Evolutionary conservation across 2,797 vertebrate genomes (phyloP).

Genomic region (Brotogeris chrysoptera): DNA sequence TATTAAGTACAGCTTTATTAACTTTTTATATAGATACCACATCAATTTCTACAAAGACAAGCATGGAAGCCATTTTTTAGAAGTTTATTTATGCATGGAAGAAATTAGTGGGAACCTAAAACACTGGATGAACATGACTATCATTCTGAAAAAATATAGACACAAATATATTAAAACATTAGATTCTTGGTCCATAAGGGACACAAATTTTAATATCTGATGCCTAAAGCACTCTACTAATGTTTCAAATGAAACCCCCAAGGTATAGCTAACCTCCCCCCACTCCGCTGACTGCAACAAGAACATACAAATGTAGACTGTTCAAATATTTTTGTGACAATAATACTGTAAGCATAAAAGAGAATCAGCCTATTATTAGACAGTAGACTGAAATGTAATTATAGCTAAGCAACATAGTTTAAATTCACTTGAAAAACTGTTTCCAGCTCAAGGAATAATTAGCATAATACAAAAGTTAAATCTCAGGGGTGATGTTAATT

Average conservation of each 20-base stretch:
- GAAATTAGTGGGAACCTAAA: neutral
- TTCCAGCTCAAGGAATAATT: neutral
- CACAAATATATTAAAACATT: neutral
- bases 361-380: neutral
- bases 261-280: neutral
- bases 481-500: neutral
- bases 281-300: neutral
- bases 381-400: neutral
- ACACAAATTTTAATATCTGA: neutral
- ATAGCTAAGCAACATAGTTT: neutral
- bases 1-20: neutral
- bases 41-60: neutral
- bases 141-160: neutral
- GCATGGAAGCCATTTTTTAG: neutral
- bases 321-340: conserved; percentile 16
- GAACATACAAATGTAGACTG: neutral
- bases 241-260: neutral
- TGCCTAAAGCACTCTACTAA: neutral
- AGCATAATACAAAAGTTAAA: neutral
- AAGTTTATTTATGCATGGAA: neutral
- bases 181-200: neutral
- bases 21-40: neutral
- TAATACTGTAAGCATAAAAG: neutral
- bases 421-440: neutral
- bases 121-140: neutral